These are phyloP conservation scores for Periplaneta americana DNA, from an alignment of 1,140 invertebrate genomes.

Conservation along the genomic window DNA sequence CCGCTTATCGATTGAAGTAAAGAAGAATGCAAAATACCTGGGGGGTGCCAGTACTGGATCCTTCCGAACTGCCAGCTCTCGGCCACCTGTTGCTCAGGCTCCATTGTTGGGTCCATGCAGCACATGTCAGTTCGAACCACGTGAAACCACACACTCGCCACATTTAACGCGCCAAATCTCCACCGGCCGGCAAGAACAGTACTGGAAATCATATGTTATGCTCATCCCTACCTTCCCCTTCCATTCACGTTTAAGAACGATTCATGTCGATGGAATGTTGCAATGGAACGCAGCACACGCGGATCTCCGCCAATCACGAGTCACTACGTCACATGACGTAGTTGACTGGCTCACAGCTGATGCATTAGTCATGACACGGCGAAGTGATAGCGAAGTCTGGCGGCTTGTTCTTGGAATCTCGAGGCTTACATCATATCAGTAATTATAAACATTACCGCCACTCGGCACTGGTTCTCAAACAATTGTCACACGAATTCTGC, in stretches of 20 bases:
- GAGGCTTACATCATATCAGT: background rate
- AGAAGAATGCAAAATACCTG: constrained; percentile 30
- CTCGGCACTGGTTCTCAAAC: background rate
- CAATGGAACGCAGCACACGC: background rate
- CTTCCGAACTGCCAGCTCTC: constrained; percentile 30
- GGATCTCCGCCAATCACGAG: background rate
- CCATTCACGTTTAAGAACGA: background rate
- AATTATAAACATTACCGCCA: background rate
- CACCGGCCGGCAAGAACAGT: background rate
- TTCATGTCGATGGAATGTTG: background rate
- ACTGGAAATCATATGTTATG: background rate
- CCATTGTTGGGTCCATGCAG: constrained; percentile 2
- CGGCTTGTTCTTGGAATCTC: background rate
- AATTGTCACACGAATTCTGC: background rate
- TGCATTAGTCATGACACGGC: background rate
- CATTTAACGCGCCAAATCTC: background rate
- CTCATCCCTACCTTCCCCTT: background rate
- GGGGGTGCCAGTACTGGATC: constrained; percentile 39
- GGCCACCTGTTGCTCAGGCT: constrained; percentile 3
- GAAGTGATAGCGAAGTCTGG: background rate
- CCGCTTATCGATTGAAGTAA: too few relatives aligned
- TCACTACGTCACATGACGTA: background rate
- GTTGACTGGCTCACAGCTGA: background rate
- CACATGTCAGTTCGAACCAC: constrained; percentile 22
- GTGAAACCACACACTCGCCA: constrained; percentile 18